Conservation (phyloP, 2,888 invertebrate genomes). For the Kuschelorhynchus macadamiae region DNA sequence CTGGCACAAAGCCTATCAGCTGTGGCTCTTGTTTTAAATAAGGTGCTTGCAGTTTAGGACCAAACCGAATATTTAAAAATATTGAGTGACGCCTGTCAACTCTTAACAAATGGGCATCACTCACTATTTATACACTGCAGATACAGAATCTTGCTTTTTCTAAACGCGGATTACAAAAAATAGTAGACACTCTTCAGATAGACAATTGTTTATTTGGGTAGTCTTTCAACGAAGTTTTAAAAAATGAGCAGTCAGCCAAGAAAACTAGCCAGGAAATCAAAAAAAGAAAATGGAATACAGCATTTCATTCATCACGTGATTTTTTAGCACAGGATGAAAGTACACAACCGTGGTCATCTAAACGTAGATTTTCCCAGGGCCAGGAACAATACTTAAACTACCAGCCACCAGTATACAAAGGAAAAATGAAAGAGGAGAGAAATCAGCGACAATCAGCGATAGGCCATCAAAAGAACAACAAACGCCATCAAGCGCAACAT, state of each 20-base stretch:
- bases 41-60: background rate
- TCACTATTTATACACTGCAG: slow-evolving; percentile 21
- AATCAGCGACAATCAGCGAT: too few species aligned
- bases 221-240: slow-evolving; percentile 17
- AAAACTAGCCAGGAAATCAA: slow-evolving; percentile 26
- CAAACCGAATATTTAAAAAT: background rate
- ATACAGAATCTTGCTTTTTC: slow-evolving; percentile 8
- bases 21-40: background rate
- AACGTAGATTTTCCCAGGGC: too few species aligned
- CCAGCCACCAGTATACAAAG: too few species aligned
- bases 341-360: too few species aligned
- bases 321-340: too few species aligned
- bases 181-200: background rate
- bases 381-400: too few species aligned
- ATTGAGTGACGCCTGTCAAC: slow-evolving; percentile 9
- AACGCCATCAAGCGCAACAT: too few species aligned
- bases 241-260: slow-evolving; percentile 20
- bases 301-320: too few species aligned
- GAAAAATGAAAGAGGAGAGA: too few species aligned
- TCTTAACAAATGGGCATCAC: slow-evolving; percentile 24
- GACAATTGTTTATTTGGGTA: slow-evolving; percentile 27
- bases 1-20: slow-evolving; percentile 10
- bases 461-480: too few species aligned
- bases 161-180: slow-evolving; percentile 12
- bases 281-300: too few species aligned